Base-by-base conservation (phyloP, 2,797 vertebrate species). In the Muscicapa comitata region DNA sequence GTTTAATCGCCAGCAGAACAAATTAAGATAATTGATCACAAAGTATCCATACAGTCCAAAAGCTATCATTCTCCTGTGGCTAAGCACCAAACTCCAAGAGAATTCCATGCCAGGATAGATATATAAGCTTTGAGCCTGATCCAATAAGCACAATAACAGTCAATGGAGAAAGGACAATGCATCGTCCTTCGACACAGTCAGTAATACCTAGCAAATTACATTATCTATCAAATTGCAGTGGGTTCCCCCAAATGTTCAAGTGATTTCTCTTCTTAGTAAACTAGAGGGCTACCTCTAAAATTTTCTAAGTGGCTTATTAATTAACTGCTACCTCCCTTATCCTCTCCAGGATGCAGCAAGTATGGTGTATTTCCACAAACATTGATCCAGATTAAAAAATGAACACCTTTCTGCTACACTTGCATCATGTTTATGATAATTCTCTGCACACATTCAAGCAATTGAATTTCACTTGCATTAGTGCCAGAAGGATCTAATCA, bases 1-100 rank as follows among this genome's bases (percentile, higher is more conserved):
- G 12, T 62, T 93, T 70, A 42, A 59, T 59, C 90, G 87, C 66
- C 82, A 93, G 70, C 17, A 84, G 61, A 94, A 66, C 51, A 88
- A 96, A 93, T 96, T 88, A 96, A 90, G 73, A 86, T 78, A 93
- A 90, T 90, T 92, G 70, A 84, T 68, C 62, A 72, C 70, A 77
- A 93, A 90, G 73, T 55, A 70, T 40, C 33, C 70, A 47, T n/a
- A 11, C 48, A 85, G 61, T 77, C 81, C 86, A 89, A 94, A 91
- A 94, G 28, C 43, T 67, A 53, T 63, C 2, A 0, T 65, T 88
- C 65, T 86, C 65, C 55, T 33, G 29, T 50, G 78, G 53, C 72
- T 75, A 58, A 26, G 38, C 66, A 95, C 54, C 66, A 80, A 91
- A 84, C 24, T 86, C 62, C 55, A 75, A 12, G 35, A 66, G 26